Percentiles rank a stretch among this genome's conserved stretches.
Evolutionary conservation across 1,140 invertebrate genomes (phyloP).

Genomic region (Theocolax elegans): DNA sequence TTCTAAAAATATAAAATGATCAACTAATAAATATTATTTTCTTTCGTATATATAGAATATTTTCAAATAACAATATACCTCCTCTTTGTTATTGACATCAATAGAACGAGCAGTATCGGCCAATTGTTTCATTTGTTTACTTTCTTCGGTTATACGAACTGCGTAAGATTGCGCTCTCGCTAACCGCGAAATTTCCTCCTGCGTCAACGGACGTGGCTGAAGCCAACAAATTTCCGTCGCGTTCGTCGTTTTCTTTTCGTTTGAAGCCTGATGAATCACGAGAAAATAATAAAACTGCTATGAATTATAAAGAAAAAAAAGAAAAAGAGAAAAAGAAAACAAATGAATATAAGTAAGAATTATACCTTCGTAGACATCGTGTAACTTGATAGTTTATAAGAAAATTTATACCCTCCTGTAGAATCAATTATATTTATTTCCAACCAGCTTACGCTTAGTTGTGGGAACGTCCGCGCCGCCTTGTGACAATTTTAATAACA

Average conservation of each 20-base stretch:
- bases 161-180: conserved; percentile 16
- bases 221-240: neutral
- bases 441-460: neutral
- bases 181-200: neutral
- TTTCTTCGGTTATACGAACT: conserved; percentile 1
- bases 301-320: neutral
- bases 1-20: too few relatives aligned
- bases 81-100: too few relatives aligned
- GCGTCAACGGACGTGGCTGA: neutral
- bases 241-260: neutral
- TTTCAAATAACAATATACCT: too few relatives aligned
- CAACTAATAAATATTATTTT: too few relatives aligned
- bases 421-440: conserved; percentile 11
- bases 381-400: neutral
- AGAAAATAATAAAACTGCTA: neutral
- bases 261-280: neutral
- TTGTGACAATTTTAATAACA: conserved; percentile 15
- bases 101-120: too few relatives aligned
- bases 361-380: neutral
- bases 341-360: neutral
- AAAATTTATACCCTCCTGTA: neutral
- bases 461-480: conserved; percentile 9
- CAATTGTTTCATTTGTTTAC: too few relatives aligned
- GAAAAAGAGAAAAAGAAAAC: neutral
- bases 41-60: too few relatives aligned